These are phyloP conservation scores for Rapana venosa DNA, from an alignment of 2,888 invertebrate species.

Conservation along the genomic window DNA sequence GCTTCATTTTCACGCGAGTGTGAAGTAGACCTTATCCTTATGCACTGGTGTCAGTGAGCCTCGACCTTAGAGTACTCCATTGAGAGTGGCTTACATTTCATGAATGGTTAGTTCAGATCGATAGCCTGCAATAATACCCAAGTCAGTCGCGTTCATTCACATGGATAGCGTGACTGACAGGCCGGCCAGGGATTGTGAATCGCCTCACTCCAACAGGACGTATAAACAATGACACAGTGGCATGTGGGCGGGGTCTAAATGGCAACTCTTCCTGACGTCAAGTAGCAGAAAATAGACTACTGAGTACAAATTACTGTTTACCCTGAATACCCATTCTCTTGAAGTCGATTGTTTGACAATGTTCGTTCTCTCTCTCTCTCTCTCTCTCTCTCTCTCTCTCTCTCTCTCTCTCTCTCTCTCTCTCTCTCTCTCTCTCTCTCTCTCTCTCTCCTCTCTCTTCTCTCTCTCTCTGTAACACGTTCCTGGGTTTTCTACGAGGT, in stretches of 20 bases:
- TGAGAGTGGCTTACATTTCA: conserved; percentile 28
- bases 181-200: conserved; percentile 39
- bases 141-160: conserved; percentile 36
- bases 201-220: conserved; percentile 36
- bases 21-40: not conserved
- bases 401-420: no score
- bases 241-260: conserved; percentile 48
- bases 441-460: no score
- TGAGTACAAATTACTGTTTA: no score
- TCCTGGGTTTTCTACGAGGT: no score
- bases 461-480: no score
- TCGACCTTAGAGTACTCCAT: conserved; percentile 1
- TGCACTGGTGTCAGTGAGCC: not conserved
- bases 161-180: conserved; percentile 15
- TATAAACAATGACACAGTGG: conserved; percentile 48
- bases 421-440: no score
- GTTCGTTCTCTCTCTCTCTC: no score
- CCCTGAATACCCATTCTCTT: no score
- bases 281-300: conserved; percentile 42
- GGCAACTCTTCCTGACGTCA: conserved; percentile 58
- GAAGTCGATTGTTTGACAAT: no score
- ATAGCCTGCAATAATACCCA: conserved; percentile 32
- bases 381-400: no score
- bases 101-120: conserved; percentile 43
- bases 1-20: conserved; percentile 6